These are phyloP conservation scores for Cosmopolites sordidus DNA, from an alignment of 2,888 invertebrate genomes.

Conservation along the genomic window DNA sequence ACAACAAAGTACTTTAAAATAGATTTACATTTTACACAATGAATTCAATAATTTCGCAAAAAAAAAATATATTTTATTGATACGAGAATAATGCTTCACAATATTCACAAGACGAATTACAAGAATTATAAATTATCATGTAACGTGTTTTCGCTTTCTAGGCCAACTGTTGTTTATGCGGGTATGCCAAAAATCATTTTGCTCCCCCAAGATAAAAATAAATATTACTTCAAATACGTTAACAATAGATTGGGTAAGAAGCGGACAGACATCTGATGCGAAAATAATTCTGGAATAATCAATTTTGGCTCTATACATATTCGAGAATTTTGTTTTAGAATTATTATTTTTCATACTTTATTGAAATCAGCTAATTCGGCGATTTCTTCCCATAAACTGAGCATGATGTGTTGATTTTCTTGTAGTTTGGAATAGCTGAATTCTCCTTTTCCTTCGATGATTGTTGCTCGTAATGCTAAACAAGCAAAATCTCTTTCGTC, in stretches of 20 bases:
- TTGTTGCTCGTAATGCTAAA: slow-evolving; percentile 73
- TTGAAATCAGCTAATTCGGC: slow-evolving; percentile 82
- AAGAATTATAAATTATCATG: background rate
- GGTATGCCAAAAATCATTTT: slow-evolving; percentile 13
- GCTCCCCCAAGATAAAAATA: slow-evolving; percentile 5
- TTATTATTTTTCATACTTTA: slow-evolving; percentile 65
- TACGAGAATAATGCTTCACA: too few relatives aligned
- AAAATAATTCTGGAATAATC: background rate
- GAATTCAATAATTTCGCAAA: too few relatives aligned
- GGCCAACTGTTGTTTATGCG: slow-evolving; percentile 12
- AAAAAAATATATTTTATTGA: too few relatives aligned
- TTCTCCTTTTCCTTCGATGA: slow-evolving; percentile 79
- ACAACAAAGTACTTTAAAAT: too few relatives aligned
- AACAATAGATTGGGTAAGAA: slow-evolving; percentile 7
- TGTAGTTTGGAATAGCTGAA: slow-evolving; percentile 67
- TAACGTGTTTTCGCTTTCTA: background rate
- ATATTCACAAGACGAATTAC: too few relatives aligned
- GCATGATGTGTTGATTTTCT: slow-evolving; percentile 79
- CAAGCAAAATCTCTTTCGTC: slow-evolving; percentile 81
- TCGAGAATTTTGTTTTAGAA: too few relatives aligned
- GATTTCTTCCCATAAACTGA: slow-evolving; percentile 81
- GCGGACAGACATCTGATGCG: background rate
- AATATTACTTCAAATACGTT: slow-evolving; percentile 6
- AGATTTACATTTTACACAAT: too few relatives aligned
- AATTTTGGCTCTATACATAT: background rate